Percentiles rank a stretch among this genome's conserved stretches.
These are phyloP conservation scores for Polia nebulosa DNA, from an alignment of 2,888 invertebrate genomes.

Conservation along the genomic window DNA sequence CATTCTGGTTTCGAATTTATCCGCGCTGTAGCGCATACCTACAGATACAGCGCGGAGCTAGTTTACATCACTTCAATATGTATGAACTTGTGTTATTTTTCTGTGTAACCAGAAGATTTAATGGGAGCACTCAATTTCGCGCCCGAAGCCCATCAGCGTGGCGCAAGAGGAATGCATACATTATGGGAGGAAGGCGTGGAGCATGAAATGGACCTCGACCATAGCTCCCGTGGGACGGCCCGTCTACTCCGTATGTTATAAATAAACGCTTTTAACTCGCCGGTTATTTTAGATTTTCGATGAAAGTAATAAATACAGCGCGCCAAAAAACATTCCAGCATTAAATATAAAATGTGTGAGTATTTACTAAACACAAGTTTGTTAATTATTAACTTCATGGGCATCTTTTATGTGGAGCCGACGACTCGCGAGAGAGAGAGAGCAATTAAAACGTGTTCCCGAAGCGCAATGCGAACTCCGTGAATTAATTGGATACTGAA, in stretches of 20 bases:
- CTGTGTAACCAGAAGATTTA: slow-evolving; percentile 46
- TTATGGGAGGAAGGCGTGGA: slow-evolving; percentile 54
- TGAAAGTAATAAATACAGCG: slow-evolving; percentile 63
- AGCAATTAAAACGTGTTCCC: slow-evolving; percentile 72
- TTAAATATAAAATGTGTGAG: slow-evolving; percentile 32
- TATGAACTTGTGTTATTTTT: slow-evolving; percentile 21
- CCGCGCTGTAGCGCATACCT: neutral
- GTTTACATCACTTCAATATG: slow-evolving; percentile 10
- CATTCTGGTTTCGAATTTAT: slow-evolving; percentile 12
- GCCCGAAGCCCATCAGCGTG: slow-evolving; percentile 56
- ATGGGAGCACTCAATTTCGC: slow-evolving; percentile 60
- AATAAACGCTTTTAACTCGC: slow-evolving; percentile 78
- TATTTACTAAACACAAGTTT: slow-evolving; percentile 62
- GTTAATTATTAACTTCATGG: slow-evolving; percentile 67
- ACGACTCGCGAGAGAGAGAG: slow-evolving; percentile 67
- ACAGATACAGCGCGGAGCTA: neutral
- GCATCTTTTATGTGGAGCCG: slow-evolving; percentile 63
- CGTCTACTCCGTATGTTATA: slow-evolving; percentile 68
- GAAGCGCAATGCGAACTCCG: slow-evolving; percentile 60
- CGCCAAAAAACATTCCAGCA: slow-evolving; percentile 49
- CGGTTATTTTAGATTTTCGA: slow-evolving; percentile 74
- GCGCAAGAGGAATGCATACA: slow-evolving; percentile 51
- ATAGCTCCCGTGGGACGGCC: slow-evolving; percentile 65
- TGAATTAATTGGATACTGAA: slow-evolving; percentile 72
- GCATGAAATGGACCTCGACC: slow-evolving; percentile 57